Evolutionary conservation across 2,113 vertebrate species (phyloP).

Genomic region (Pachypanchax playfairii): DNA sequence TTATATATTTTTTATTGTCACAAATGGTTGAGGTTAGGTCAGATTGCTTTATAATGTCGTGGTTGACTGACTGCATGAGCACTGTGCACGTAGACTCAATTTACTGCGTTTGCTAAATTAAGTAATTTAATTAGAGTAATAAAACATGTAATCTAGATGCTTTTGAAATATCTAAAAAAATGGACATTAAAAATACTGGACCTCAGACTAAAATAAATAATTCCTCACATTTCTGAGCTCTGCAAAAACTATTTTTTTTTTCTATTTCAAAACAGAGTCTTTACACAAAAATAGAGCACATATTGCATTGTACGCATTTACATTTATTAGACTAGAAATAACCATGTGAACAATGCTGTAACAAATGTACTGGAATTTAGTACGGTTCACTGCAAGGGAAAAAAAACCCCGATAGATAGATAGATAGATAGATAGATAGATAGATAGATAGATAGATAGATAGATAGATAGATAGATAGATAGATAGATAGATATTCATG

Average conservation of each 20-base stretch:
- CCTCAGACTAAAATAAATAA: neutral
- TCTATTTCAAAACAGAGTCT: too few relatives aligned
- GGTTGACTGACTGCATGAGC: neutral
- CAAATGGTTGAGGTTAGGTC: neutral
- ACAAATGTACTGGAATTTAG: too few relatives aligned
- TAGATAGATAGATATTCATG: neutral
- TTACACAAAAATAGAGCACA: too few relatives aligned
- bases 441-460: slow-evolving; percentile 21
- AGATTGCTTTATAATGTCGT: neutral
- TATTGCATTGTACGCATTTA: too few relatives aligned
- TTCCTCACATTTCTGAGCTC: neutral
- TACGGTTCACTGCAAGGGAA: too few relatives aligned
- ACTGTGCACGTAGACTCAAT: too few relatives aligned
- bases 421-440: slow-evolving; percentile 1
- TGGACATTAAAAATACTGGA: neutral
- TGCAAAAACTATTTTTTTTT: neutral
- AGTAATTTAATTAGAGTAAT: neutral
- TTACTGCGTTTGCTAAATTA: neutral
- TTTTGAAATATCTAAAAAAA: neutral
- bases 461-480: neutral
- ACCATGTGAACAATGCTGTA: too few relatives aligned
- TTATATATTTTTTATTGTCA: too few relatives aligned
- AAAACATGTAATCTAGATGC: neutral
- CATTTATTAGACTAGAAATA: too few relatives aligned
- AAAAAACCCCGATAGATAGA: neutral